These are phyloP conservation scores for Poecilia picta DNA, from an alignment of 2,797 vertebrate species.

Conservation along the genomic window DNA sequence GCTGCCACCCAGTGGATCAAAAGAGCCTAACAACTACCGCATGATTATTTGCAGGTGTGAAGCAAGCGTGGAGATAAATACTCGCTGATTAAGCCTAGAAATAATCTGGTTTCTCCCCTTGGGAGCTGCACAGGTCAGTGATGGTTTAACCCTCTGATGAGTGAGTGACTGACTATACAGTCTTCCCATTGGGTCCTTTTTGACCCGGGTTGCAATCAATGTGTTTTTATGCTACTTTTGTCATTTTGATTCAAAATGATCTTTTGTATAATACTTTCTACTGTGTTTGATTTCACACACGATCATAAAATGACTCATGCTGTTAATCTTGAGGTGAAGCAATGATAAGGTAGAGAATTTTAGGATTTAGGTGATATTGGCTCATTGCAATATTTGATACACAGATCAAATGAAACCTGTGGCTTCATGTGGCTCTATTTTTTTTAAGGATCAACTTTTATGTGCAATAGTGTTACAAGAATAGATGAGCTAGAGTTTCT, in stretches of 20 bases:
- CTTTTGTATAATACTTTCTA: too few relatives aligned
- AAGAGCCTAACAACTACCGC: background rate
- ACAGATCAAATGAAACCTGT: background rate
- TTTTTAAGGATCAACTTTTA: background rate
- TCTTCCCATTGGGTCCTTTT: too few relatives aligned
- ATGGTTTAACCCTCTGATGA: background rate
- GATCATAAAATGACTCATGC: background rate
- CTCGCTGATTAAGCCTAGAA: background rate
- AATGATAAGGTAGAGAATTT: background rate
- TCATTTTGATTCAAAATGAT: too few relatives aligned
- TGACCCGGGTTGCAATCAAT: too few relatives aligned
- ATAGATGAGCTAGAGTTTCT: background rate
- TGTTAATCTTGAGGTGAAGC: background rate
- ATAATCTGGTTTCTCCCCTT: background rate
- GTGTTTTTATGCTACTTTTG: too few relatives aligned
- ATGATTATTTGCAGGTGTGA: constrained; percentile 33
- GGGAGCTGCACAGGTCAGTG: background rate
- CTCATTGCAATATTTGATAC: background rate
- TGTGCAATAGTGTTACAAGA: background rate
- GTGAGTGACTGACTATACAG: too few relatives aligned
- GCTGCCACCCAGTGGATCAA: constrained; percentile 25
- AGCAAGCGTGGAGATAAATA: background rate
- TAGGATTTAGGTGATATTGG: background rate
- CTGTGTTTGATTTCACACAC: too few relatives aligned
- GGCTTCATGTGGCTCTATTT: background rate